These are phyloP conservation scores for Siniperca chuatsi DNA, from an alignment of 2,113 vertebrate genomes.

Conservation along the genomic window DNA sequence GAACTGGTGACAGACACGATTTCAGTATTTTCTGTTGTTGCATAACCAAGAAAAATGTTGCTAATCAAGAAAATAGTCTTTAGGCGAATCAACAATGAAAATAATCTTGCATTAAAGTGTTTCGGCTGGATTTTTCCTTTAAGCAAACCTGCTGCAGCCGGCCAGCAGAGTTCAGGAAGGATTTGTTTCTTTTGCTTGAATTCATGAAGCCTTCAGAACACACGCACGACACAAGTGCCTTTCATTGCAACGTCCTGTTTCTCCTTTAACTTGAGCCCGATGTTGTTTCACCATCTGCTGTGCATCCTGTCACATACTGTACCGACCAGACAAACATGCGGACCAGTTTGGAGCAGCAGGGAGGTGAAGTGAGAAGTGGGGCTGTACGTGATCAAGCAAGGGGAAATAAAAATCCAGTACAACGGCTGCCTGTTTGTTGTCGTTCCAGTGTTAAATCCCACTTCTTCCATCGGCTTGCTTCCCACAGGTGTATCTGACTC, in stretches of 20 bases:
- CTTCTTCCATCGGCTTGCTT: conserved; percentile 8
- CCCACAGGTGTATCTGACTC: neutral
- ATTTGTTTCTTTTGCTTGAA: conserved; percentile 14
- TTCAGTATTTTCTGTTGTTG: neutral
- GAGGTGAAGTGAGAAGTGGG: too few relatives aligned
- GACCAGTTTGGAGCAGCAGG: neutral
- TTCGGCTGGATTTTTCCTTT: conserved; percentile 18
- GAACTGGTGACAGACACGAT: neutral
- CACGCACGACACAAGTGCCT: conserved; percentile 68
- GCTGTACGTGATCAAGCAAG: too few relatives aligned
- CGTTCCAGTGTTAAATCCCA: conserved; percentile 19
- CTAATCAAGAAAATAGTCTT: neutral
- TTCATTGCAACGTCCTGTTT: conserved; percentile 23
- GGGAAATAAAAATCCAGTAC: neutral
- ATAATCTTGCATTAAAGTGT: neutral
- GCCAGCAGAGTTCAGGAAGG: neutral
- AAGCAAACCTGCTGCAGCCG: neutral
- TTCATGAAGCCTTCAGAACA: conserved; percentile 54
- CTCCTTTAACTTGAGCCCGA: neutral
- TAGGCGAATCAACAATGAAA: neutral
- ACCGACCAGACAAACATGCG: neutral
- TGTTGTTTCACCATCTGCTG: neutral
- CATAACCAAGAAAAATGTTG: neutral
- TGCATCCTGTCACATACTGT: neutral
- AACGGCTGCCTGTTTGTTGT: neutral